Base-by-base conservation (phyloP, 2,797 vertebrate genomes). In the Emys orbicularis region DNA sequence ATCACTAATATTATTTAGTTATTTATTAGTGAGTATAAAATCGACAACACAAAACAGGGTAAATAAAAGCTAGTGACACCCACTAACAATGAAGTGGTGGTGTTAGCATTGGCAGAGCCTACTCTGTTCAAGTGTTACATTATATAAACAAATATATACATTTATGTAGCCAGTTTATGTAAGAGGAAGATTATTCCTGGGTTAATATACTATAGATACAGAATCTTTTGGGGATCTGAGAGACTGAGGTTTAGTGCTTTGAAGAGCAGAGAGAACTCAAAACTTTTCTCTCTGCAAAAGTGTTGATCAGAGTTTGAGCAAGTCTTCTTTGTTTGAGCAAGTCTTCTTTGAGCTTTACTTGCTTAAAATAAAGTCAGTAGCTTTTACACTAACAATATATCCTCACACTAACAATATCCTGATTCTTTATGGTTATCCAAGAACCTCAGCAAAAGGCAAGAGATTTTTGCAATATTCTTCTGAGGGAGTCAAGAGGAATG, bases 201-300 rank as follows among this genome's bases (percentile, higher is more conserved):
- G 3, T 47, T 25, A 19, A 77, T 65, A n/a, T 1, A 49, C 15
- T 54, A 31, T 84, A 19, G 23, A 82, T 12, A 84, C 16, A 1
- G 10, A 47, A 10, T 1, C 0, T n/a, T 81, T 86, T 47, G 34
- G 21, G 47, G n/a, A 89, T 61, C 13, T 21, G 21, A 18, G 90
- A 53, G 37, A 31, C 44, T 80, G n/a, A 50, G 12, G 18, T 87
- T 61, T 72, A 54, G 15, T 6, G n/a, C 54, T 85, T 3, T 1
- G 57, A 90, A 21, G 29, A 11, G 44, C 0, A 3, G 11, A 76
- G 72, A 47, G 25, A 74, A 19, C 86, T 84, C 27, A 57, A 92
- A 89, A 29, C 25, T 86, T 21, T 80, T 81, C 81, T 57, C 27
- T 57, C 47, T 90, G 41, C 49, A 59, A 57, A 89, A 89, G 88